Percentiles rank a stretch among this genome's conserved stretches.
Evolutionary conservation across 1,140 invertebrate species (phyloP).

Genomic region (Drosophila willistoni): DNA sequence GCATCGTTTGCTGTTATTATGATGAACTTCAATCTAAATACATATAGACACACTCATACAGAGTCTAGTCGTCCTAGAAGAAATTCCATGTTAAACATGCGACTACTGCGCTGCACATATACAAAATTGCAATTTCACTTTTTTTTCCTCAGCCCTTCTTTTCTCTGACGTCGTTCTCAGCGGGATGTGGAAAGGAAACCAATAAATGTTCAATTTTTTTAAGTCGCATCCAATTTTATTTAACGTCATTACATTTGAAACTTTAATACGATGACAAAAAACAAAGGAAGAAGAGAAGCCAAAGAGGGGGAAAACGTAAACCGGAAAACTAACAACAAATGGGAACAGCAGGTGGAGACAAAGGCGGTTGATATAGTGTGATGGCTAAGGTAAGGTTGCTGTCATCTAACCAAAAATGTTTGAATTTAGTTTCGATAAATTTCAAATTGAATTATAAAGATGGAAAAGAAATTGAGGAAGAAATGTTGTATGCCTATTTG

Average conservation of each 20-base stretch:
- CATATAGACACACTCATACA: background rate
- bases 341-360: background rate
- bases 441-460: slow-evolving; percentile 1
- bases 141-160: slow-evolving; percentile 29
- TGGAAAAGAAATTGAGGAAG: background rate
- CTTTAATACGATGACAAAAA: slow-evolving; percentile 74
- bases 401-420: slow-evolving; percentile 63
- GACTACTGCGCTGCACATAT: slow-evolving; percentile 15
- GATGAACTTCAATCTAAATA: slow-evolving; percentile 44
- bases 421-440: slow-evolving; percentile 21
- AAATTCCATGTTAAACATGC: slow-evolving; percentile 52
- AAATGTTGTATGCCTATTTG: too few relatives aligned
- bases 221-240: slow-evolving; percentile 81
- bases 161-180: background rate
- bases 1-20: slow-evolving; percentile 53
- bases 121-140: slow-evolving; percentile 69
- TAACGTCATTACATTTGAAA: slow-evolving; percentile 79
- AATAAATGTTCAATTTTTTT: slow-evolving; percentile 79
- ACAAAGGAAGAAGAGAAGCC: background rate
- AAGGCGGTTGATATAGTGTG: slow-evolving; percentile 27
- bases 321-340: slow-evolving; percentile 47
- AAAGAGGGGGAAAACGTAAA: background rate
- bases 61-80: background rate
- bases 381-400: slow-evolving; percentile 47
- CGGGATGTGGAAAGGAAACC: slow-evolving; percentile 32